Conservation (phyloP, 2,113 vertebrate species). For the Regulus satrapa region DNA sequence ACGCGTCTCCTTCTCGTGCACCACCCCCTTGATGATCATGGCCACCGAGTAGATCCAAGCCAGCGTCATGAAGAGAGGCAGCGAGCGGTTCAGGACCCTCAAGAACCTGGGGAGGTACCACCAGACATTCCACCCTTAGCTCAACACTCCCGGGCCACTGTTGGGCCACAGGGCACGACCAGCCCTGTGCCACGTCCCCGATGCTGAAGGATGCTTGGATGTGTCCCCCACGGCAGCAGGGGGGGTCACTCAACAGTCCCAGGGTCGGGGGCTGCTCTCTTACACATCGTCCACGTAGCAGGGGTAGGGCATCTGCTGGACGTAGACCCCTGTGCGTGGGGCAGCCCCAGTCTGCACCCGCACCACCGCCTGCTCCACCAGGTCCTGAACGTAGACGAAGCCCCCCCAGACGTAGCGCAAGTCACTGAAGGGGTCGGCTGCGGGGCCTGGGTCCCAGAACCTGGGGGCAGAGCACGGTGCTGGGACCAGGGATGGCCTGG, state of each 20-base stretch:
- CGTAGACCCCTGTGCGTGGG: constrained; percentile 72
- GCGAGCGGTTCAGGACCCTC: constrained; percentile 80
- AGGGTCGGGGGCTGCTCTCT: neutral
- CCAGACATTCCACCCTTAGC: neutral
- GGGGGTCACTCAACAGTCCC: neutral
- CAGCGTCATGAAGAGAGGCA: constrained; percentile 89
- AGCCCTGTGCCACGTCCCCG: rapidly evolving
- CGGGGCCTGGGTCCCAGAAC: constrained; percentile 87
- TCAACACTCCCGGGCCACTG: rapidly evolving
- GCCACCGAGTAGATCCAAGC: constrained; percentile 94
- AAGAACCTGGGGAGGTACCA: constrained; percentile 76
- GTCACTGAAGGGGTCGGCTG: constrained; percentile 81
- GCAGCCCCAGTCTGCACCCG: constrained; percentile 64
- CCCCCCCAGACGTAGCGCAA: constrained; percentile 88
- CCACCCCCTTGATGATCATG: constrained; percentile 89
- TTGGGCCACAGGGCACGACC: rapidly evolving
- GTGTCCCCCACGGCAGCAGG: rapidly evolving
- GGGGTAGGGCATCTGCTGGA: constrained; percentile 93
- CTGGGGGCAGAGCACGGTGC: constrained; percentile 12
- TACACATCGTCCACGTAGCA: constrained; percentile 88
- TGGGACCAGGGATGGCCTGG: rapidly evolving
- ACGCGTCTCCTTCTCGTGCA: constrained; percentile 88
- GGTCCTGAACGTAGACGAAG: constrained; percentile 89
- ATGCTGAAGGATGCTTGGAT: rapidly evolving
- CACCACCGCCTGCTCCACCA: constrained; percentile 82